phyloP scores from a whole-genome alignment of 1,140 invertebrate genomes.

The Anagrus nilaparvatae region DNA sequence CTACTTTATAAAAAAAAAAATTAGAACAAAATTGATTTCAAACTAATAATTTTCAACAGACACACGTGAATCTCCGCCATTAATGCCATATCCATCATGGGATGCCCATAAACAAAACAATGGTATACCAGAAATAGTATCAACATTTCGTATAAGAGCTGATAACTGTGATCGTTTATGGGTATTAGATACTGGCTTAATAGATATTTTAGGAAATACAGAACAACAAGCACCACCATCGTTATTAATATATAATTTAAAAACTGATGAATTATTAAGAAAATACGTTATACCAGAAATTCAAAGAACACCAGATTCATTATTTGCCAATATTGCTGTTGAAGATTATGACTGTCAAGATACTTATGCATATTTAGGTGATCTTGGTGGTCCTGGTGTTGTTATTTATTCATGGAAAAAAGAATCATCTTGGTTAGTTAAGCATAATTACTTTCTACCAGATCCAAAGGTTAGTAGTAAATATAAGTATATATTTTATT shows the following conservation, averaged over 20 bases:
- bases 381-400: constrained; percentile 52
- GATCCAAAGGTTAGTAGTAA: constrained; percentile 45
- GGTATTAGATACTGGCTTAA: constrained; percentile 63
- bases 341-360: constrained; percentile 58
- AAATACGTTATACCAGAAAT: constrained; percentile 50
- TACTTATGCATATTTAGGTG: constrained; percentile 54
- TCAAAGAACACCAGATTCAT: constrained; percentile 56
- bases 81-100: constrained; percentile 67
- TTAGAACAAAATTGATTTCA: too few species aligned
- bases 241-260: constrained; percentile 62
- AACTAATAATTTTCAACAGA: constrained; percentile 36
- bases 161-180: constrained; percentile 65
- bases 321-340: constrained; percentile 66
- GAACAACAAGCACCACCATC: constrained; percentile 45
- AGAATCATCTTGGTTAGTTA: constrained; percentile 56
- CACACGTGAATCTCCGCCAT: constrained; percentile 50
- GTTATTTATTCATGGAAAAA: constrained; percentile 61
- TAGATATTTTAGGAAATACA: constrained; percentile 48
- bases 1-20: too few species aligned
- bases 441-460: constrained; percentile 59
- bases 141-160: constrained; percentile 59
- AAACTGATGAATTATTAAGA: constrained; percentile 55
- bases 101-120: constrained; percentile 50
- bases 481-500: not conserved
- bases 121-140: constrained; percentile 55